A percentile compares a stretch with the other conserved stretches of the same genome.
Evolutionary conservation across 1,140 invertebrate genomes (phyloP).

Genomic region (Lasioglossum albipes): DNA sequence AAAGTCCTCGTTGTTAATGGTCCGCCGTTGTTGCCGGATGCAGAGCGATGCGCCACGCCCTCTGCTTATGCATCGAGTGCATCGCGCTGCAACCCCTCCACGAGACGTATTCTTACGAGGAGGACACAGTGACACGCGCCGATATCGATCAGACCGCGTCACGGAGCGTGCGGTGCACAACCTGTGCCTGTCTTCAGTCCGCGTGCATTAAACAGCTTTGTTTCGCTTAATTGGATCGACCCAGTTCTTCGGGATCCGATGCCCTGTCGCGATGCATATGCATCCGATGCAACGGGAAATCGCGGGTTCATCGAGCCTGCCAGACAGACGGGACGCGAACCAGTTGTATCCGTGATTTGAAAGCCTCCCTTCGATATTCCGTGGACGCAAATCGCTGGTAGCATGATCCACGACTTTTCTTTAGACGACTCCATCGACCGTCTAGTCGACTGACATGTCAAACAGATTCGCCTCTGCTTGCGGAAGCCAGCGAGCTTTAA

Average conservation of each 20-base stretch:
- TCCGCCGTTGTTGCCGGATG: too few species aligned
- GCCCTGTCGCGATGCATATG: conserved; percentile 48
- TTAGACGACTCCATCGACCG: neutral
- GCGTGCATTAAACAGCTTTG: conserved; percentile 60
- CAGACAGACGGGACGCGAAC: neutral
- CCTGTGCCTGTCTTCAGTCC: conserved; percentile 32
- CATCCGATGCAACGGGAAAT: conserved; percentile 7
- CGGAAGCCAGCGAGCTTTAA: neutral
- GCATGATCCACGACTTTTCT: neutral
- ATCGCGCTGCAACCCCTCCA: neutral
- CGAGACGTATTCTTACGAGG: conserved; percentile 45
- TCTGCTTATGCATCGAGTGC: conserved; percentile 3
- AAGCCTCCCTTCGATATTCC: neutral
- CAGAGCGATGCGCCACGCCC: conserved; percentile 26
- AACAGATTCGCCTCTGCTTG: neutral
- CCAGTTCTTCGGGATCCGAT: conserved; percentile 51
- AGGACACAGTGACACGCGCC: conserved; percentile 39
- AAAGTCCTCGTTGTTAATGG: neutral
- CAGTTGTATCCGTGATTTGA: neutral
- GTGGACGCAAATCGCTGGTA: neutral
- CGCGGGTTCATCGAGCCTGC: neutral
- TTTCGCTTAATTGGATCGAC: conserved; percentile 65
- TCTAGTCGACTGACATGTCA: neutral
- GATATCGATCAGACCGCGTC: conserved; percentile 54
- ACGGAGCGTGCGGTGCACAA: conserved; percentile 18